Conservation (phyloP, 1,140 invertebrate species). For the Neuroterus valhalla region DNA sequence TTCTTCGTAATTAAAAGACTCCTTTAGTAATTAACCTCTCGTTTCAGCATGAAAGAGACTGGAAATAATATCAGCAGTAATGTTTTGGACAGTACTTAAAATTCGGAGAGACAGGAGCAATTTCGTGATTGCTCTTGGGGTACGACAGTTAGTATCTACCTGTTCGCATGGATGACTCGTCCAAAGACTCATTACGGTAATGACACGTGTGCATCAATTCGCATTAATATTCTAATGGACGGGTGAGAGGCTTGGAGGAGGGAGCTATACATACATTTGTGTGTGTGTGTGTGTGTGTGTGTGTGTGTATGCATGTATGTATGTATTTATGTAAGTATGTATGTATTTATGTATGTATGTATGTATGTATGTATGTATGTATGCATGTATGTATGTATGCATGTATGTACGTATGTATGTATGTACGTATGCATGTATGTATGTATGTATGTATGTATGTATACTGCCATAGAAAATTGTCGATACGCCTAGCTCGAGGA, state of each 20-base stretch:
- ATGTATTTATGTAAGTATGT: no score
- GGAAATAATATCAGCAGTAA: neutral
- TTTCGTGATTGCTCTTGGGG: slow-evolving; percentile 61
- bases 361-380: no score
- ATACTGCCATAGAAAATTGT: no score
- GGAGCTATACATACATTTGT: slow-evolving; percentile 49
- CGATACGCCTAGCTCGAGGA: no score
- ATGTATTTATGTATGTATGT: no score
- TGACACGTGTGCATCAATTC: slow-evolving; percentile 74
- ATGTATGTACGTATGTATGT: no score
- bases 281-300: slow-evolving; percentile 21
- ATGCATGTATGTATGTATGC: no score
- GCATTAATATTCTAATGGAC: slow-evolving; percentile 75
- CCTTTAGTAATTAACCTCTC: neutral
- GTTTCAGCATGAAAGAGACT: neutral
- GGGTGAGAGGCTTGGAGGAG: slow-evolving; percentile 33
- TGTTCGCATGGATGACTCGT: slow-evolving; percentile 65
- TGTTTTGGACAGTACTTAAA: slow-evolving; percentile 52
- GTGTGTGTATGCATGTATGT: no score
- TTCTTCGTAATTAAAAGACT: neutral
- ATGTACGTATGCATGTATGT: no score
- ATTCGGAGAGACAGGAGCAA: slow-evolving; percentile 68
- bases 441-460: no score
- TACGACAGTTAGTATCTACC: slow-evolving; percentile 47
- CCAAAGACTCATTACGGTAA: slow-evolving; percentile 74